A percentile compares a stretch with the other conserved stretches of the same genome.
phyloP scores from a whole-genome alignment of 30 jellyfish, hydroid and myxozoan species.

The Chrysaora quinquecirrha region DNA sequence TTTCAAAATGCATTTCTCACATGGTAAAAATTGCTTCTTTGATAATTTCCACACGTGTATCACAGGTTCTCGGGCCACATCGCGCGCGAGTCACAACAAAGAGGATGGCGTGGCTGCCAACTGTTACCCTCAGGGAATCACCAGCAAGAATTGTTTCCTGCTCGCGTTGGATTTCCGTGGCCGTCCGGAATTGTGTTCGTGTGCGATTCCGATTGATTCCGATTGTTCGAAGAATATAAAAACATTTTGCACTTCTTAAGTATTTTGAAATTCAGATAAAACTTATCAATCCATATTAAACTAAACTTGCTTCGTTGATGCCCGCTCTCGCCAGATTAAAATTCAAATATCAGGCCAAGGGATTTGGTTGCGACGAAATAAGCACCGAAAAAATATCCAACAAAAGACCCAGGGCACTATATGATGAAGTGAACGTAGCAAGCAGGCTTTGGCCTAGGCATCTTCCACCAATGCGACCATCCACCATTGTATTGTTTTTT shows the following conservation, averaged over 20 bases:
- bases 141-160: conserved; percentile 7
- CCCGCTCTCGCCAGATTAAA: no score
- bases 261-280: neutral
- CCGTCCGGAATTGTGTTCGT: no score
- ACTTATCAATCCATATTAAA: neutral
- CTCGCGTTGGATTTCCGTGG: conserved; percentile 2
- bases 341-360: no score
- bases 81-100: conserved; percentile 84
- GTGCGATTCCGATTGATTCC: neutral
- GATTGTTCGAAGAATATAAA: neutral
- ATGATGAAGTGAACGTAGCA: no score
- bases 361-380: no score
- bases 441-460: no score
- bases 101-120: conserved; percentile 85
- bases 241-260: neutral
- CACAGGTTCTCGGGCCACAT: conserved; percentile 78
- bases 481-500: no score
- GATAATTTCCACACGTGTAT: conserved; percentile 50
- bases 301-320: neutral
- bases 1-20: neutral
- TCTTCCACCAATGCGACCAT: no score
- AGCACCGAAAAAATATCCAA: no score
- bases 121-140: conserved; percentile 71
- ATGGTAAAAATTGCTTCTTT: neutral
- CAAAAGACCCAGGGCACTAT: no score